Evolutionary conservation across 2,113 vertebrate genomes (phyloP).

Genomic region (Gulo gulo): DNA sequence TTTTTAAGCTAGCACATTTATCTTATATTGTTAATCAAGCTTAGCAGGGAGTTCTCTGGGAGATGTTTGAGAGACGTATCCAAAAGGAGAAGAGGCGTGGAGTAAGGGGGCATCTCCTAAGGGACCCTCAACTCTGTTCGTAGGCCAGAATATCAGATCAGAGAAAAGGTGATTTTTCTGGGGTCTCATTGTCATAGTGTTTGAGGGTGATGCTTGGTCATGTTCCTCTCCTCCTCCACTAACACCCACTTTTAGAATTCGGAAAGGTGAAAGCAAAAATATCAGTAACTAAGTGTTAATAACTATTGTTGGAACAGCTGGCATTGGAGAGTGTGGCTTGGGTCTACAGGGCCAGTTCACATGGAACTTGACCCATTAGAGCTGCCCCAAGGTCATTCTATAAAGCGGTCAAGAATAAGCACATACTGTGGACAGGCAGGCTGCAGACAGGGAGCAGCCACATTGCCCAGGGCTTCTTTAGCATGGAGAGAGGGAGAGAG

Average conservation of each 20-base stretch:
- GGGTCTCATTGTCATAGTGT: rapidly evolving
- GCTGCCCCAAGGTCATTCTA: background rate
- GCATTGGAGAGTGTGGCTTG: background rate
- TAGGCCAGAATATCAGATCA: background rate
- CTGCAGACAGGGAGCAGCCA: no score
- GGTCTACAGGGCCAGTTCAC: no score
- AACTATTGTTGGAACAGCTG: background rate
- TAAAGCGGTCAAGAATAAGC: background rate
- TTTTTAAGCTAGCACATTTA: background rate
- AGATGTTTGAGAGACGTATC: background rate
- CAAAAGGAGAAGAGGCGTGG: background rate
- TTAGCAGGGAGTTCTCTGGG: background rate
- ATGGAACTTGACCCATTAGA: background rate
- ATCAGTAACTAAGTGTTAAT: no score
- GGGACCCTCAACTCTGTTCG: background rate
- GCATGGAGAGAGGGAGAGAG: no score
- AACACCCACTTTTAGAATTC: background rate
- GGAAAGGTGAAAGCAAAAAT: background rate
- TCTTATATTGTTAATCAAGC: background rate
- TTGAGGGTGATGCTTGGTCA: background rate
- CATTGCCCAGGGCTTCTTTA: rapidly evolving
- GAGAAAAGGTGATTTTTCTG: background rate
- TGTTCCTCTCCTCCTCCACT: background rate
- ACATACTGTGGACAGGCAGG: no score
- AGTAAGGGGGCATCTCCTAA: background rate